Evolutionary conservation across 2,113 vertebrate species (phyloP), one percentile per base, ranked within the genome.

Genomic region (Hydrochoerus hydrochaeris): DNA sequence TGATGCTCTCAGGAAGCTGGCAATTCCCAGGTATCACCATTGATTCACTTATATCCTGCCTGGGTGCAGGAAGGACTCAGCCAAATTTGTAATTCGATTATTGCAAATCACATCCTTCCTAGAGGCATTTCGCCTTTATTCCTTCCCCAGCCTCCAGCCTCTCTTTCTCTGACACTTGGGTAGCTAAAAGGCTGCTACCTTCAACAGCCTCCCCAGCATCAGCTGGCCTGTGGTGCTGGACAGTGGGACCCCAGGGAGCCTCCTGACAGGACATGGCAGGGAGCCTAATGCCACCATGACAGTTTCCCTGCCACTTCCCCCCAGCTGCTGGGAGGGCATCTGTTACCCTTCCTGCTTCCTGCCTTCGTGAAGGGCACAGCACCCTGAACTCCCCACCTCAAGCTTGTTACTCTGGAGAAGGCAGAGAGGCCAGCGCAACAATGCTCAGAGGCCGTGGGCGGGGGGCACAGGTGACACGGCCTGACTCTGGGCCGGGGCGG

Each of bases 291-390:
- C 69, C 84, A 75, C 32, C 10, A 0, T 49, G 38, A 85, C 94
- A 89, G 54, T 81, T 95, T 82, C 60, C 80, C 86, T 88, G 83
- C 52, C 1, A 0, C 78, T 94, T 96, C 96, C 97, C 96, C 95
- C 91, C 91, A 93, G 95, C 65, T 96, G 91, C 54, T 71, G 6
- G 0, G 46, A 71, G 67, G 85, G 69, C 91, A 83, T 75, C 71
- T 1, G 1, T 65, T 77, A 85, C 20, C 73, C 80, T 58, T 95
- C 65, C 84, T 12, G 38, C 26, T 92, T 90, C 71, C 85, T 96
- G 97, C 71, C 90, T 7, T 30, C 14, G 77, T 13, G 32, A 85
- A 92, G 65, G 90, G 46, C 88, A 85, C 3, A 60, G 78, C 46
- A 32, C 11, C 85, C 41, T 5, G 8, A 69, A 57, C 28, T 28